Evolutionary conservation across 2,113 vertebrate species (phyloP).

Genomic region (Gadus macrocephalus): DNA sequence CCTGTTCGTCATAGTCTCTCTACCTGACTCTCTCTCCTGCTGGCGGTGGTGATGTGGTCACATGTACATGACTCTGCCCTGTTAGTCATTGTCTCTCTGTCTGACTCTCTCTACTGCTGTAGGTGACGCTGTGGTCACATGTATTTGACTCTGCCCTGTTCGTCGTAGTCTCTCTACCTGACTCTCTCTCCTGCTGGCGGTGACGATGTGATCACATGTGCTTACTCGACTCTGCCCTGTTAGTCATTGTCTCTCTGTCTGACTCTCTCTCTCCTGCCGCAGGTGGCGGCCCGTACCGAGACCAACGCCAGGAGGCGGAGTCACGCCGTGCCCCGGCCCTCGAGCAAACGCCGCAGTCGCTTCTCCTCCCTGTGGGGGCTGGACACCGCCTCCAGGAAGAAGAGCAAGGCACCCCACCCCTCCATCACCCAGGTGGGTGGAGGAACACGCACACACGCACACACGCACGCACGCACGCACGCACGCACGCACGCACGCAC

Average conservation of each 20-base stretch:
- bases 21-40: too few species aligned
- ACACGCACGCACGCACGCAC: background rate
- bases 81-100: background rate
- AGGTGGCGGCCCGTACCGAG: conserved; percentile 93
- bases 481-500: too few species aligned
- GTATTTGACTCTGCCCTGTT: background rate
- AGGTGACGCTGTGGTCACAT: background rate
- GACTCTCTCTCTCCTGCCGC: background rate
- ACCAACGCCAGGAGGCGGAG: conserved; percentile 79
- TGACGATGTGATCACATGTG: too few species aligned
- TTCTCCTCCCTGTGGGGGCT: conserved; percentile 98
- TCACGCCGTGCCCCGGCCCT: conserved; percentile 85
- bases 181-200: too few species aligned
- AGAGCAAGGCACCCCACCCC: conserved; percentile 83
- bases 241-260: background rate
- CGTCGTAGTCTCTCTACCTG: too few species aligned
- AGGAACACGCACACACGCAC: background rate
- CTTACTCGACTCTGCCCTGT: background rate
- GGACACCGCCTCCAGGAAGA: conserved; percentile 91
- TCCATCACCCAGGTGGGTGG: conserved; percentile 86
- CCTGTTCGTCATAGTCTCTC: too few species aligned
- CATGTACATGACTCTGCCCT: background rate
- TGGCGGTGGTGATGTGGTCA: too few species aligned
- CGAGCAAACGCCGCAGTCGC: conserved; percentile 89
- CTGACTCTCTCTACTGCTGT: background rate